Conservation (phyloP, 2,888 invertebrate genomes). For the Sicus ferrugineus region DNA sequence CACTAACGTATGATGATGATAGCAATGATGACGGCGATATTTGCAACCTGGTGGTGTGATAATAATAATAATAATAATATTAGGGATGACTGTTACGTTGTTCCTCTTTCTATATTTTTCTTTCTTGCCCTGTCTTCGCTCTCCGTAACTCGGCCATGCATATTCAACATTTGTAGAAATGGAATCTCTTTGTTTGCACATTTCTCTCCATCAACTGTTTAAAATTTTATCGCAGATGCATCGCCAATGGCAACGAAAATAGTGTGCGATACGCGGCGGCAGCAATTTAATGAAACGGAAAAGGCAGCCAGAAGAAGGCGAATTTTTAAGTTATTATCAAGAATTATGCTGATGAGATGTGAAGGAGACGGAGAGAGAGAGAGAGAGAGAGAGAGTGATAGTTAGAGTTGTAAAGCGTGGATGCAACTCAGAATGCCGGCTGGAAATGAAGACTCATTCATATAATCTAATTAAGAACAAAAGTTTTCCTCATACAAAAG, state of each 20-base stretch:
- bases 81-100: not conserved
- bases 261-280: not conserved
- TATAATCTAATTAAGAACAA: not conserved
- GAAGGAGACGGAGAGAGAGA: not conserved
- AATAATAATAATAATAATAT: not conserved
- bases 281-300: conserved; percentile 27
- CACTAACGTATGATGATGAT: conserved; percentile 27
- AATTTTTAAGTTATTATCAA: conserved; percentile 28
- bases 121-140: not conserved
- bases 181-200: conserved; percentile 1
- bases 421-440: not conserved
- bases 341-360: conserved; percentile 21
- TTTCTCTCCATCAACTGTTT: not conserved
- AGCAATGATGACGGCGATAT: conserved; percentile 13
- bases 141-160: not conserved
- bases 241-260: not conserved
- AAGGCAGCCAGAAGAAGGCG: conserved; percentile 1
- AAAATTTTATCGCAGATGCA: conserved; percentile 21
- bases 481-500: not conserved
- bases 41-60: conserved; percentile 16
- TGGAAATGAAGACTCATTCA: not conserved
- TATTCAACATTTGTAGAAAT: conserved; percentile 3
- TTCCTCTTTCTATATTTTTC: not conserved
- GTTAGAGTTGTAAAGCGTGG: not conserved
- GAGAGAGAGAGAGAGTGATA: not conserved